phyloP scores from a whole-genome alignment of 2,888 invertebrate genomes.

The Parthenolecanium corni region DNA sequence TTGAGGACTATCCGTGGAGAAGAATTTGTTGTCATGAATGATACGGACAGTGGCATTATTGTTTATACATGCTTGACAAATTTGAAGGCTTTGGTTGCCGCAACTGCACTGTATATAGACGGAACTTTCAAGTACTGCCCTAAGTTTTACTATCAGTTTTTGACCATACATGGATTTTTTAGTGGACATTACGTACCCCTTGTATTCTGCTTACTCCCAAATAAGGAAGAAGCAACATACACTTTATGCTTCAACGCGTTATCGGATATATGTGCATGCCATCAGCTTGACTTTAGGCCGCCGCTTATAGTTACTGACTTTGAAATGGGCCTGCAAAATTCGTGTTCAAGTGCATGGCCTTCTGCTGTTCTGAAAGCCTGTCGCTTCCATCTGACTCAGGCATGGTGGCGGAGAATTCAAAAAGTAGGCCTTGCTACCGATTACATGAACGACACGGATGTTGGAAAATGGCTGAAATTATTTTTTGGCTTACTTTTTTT shows the following conservation, averaged over 20 bases:
- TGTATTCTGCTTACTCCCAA: background rate
- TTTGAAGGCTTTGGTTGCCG: background rate
- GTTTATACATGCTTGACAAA: background rate
- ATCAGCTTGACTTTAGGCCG: background rate
- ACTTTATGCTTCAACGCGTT: background rate
- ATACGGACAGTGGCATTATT: background rate
- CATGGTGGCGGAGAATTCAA: constrained; percentile 1
- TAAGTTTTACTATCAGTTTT: background rate
- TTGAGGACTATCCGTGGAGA: background rate
- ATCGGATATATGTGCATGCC: background rate
- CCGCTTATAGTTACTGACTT: background rate
- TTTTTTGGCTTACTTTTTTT: background rate
- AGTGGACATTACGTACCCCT: background rate
- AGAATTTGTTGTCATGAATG: background rate
- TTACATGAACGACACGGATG: too few species aligned
- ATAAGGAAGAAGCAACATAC: background rate
- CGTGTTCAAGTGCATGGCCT: too few species aligned
- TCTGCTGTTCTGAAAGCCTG: too few species aligned
- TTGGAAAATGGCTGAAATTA: background rate
- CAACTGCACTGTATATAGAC: background rate
- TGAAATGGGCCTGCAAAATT: background rate
- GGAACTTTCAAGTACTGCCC: background rate
- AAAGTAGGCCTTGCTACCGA: background rate
- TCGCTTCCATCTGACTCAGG: too few species aligned
- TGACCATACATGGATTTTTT: background rate